Percentiles rank a stretch among this genome's conserved stretches.
Evolutionary conservation across 2,113 vertebrate genomes (phyloP).

Genomic region (Gymnorhina tibicen): DNA sequence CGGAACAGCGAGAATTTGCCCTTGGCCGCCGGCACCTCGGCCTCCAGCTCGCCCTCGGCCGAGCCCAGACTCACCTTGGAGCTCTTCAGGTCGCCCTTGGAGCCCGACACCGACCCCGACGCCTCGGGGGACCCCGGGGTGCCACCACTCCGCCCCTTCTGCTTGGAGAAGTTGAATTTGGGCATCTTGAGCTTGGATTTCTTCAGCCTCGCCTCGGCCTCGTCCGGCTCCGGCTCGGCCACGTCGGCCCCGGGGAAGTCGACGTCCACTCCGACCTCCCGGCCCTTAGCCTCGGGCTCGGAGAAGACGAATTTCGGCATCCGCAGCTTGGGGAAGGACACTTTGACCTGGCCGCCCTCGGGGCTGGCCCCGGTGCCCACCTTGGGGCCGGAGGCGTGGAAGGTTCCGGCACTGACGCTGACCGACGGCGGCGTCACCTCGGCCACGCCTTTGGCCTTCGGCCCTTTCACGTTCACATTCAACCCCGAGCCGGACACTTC

Average conservation of each 20-base stretch:
- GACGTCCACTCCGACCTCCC: conserved; percentile 74
- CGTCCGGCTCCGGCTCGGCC: conserved; percentile 69
- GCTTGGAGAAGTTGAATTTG: conserved; percentile 85
- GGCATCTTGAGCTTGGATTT: conserved; percentile 90
- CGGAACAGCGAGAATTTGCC: conserved; percentile 83
- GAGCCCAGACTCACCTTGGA: conserved; percentile 80
- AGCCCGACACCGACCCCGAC: conserved; percentile 55
- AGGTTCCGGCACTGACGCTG: not conserved
- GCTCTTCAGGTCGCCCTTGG: conserved; percentile 75
- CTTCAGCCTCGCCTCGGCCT: conserved; percentile 73
- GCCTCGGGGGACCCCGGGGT: conserved; percentile 58
- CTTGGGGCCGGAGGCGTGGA: conserved; percentile 1
- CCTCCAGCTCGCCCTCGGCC: conserved; percentile 66
- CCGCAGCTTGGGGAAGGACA: conserved; percentile 76
- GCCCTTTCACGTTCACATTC: conserved; percentile 61
- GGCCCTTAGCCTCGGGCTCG: conserved; percentile 52
- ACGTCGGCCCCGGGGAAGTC: conserved; percentile 49
- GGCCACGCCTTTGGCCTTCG: conserved; percentile 41
- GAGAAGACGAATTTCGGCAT: conserved; percentile 72
- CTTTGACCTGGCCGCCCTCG: conserved; percentile 39
- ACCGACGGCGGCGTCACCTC: not conserved
- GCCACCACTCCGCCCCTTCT: conserved; percentile 77
- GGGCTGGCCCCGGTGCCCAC: not conserved
- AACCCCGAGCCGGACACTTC: not conserved
- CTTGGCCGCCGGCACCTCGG: conserved; percentile 72